Evolutionary conservation across 2,113 vertebrate species (phyloP), one percentile per base, ranked within the genome.

Genomic region (Perccottus glenii): DNA sequence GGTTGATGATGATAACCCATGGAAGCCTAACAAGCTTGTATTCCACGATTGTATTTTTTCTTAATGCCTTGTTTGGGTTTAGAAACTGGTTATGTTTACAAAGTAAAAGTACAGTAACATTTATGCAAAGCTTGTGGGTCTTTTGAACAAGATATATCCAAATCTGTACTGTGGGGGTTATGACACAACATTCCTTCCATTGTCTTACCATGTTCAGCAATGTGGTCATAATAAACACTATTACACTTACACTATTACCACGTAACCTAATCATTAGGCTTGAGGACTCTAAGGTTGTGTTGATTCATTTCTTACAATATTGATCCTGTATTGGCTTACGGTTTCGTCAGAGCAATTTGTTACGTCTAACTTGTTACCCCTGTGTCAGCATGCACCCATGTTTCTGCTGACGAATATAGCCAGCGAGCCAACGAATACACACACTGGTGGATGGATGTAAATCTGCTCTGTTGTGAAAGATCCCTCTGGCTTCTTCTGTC

Each of bases 371-470:
- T 63, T 60, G 3, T 36, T 32, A 14, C 33, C 57, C 57, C 66
- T 61, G 47, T 55, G 33, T 89, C 87, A 81, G 79, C 78, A 68
- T 11, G 42, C 73, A 51, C 33, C 45, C 19, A 48, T 64, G 52
- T 85, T 90, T 88, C 75, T 90, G 87, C 85, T 88, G 87, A 90
- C 67, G 11, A 53, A 75, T 67, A 82, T 73, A 78, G 60, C 75
- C 67, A 64, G 67, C 51, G 68, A 65, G 81, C 68, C 66, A 80
- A 60, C 35, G 53, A 61, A 56, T 70, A 65, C 51, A 61, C 60
- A 64, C 11, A 50, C 3, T 1, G 15, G 57, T 45, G 14, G 56
- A 69, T 70, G 45, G 57, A 80, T 72, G 78, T 84, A 80, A 83
- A 87, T 91, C 81, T 69, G 42, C 49, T 65, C 11, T 64, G 62